Evolutionary conservation across 2,113 vertebrate species (phyloP), one percentile per base, ranked within the genome.

Genomic region (Pteronura brasiliensis): DNA sequence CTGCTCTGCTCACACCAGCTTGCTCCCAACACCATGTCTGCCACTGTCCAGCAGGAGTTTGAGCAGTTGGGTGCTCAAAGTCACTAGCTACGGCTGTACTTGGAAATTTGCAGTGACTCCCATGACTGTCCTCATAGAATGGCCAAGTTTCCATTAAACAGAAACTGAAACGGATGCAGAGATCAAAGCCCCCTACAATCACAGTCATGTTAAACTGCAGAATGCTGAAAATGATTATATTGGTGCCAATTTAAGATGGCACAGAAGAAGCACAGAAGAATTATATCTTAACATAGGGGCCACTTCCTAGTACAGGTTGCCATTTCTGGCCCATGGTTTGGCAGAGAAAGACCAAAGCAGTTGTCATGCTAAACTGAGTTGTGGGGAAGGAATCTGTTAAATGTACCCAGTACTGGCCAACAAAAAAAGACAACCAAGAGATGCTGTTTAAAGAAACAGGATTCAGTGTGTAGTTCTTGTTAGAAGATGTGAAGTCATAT

Each of bases 281-380:
- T 69, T 69, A n/a, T 17, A 36, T 36, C 34, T n/a, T 69, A 69
- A 69, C 67, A 7, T 98, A 99, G 99, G 99, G 99, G 93, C 99
- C 99, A 67, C 99, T 99, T 97, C 99, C 99, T 97, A 99, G 99
- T 85, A 99, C 99, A 0, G 99, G 99, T 97, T 99, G 99, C 97
- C 99, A 99, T 98, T 99, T 99, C 98, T 99, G 99, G 99, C 98
- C 99, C 96, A 99, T 99, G 99, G 98, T 99, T 93, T 99, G 99
- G 99, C 99, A 99, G 84, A 99, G 99, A 95, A 99, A 99, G 98
- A 99, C 99, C 97, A 99, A 99, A 99, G 99, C 99, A 83, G 99
- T 99, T 96, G 99, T 99, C 81, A 99, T 99, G 99, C 99, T 99
- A 95, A 99, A 99, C 99, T 99, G 99, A 98, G 98, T 99, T 95